Percentiles rank a stretch among this genome's conserved stretches.
These are phyloP conservation scores for Mercenaria mercenaria DNA, from an alignment of 1,140 invertebrate species.

Conservation along the genomic window DNA sequence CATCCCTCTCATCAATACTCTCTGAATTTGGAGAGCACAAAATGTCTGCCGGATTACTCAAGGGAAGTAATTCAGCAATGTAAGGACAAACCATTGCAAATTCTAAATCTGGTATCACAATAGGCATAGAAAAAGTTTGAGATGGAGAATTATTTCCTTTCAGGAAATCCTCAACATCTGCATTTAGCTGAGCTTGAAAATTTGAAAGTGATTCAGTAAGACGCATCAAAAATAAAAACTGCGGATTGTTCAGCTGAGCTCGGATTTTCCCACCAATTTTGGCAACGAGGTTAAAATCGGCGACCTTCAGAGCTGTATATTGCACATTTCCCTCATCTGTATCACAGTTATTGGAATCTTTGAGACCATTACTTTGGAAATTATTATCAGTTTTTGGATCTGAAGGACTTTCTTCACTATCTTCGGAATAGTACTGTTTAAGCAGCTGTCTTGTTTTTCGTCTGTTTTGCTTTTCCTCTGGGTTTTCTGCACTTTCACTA, in stretches of 20 bases:
- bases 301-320: slow-evolving; percentile 58
- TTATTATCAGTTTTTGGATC: not conserved
- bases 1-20: slow-evolving; percentile 13
- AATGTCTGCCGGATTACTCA: slow-evolving; percentile 13
- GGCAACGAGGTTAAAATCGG: slow-evolving; percentile 76
- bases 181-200: slow-evolving; percentile 87
- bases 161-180: slow-evolving; percentile 91
- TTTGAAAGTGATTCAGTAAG: slow-evolving; percentile 93
- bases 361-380: not conserved
- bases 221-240: slow-evolving; percentile 95
- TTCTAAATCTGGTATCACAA: slow-evolving; percentile 94
- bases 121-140: slow-evolving; percentile 87
- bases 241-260: slow-evolving; percentile 92
- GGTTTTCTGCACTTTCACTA: not conserved
- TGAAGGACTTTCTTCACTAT: slow-evolving; percentile 53
- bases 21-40: slow-evolving; percentile 28
- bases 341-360: slow-evolving; percentile 31
- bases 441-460: slow-evolving; percentile 59
- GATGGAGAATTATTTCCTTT: slow-evolving; percentile 27
- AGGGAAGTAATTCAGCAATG: slow-evolving; percentile 74
- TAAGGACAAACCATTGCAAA: slow-evolving; percentile 93
- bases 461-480: slow-evolving; percentile 53
- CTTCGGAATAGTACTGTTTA: slow-evolving; percentile 70
- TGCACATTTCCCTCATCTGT: slow-evolving; percentile 66
- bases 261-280: slow-evolving; percentile 80